Conservation (phyloP, 2,797 vertebrate species). For the Hirundo rustica region DNA sequence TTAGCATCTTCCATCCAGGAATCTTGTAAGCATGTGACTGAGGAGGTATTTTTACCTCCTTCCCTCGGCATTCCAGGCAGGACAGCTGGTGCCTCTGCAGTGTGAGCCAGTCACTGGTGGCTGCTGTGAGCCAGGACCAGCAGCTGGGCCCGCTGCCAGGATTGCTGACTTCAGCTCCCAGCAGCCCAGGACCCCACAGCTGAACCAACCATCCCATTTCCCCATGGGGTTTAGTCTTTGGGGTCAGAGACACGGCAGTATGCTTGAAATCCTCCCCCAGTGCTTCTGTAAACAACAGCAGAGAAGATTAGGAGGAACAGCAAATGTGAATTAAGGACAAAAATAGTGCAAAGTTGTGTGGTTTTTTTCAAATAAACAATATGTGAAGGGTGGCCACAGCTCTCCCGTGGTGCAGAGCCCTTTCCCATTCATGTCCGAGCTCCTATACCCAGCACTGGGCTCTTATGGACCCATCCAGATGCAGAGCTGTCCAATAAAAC, state of each 20-base stretch:
- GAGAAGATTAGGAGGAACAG: neutral
- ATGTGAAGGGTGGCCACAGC: neutral
- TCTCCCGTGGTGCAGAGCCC: neutral
- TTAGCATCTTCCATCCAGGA: neutral
- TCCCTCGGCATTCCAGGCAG: neutral
- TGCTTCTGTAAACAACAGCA: neutral
- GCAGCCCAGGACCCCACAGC: fast-evolving
- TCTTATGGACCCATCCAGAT: neutral
- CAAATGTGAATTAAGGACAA: neutral
- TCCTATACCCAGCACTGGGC: neutral
- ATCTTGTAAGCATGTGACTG: neutral
- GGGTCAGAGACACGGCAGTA: neutral
- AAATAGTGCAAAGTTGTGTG: neutral
- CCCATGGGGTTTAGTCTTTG: fast-evolving
- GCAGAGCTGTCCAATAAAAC: neutral
- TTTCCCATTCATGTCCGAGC: fast-evolving
- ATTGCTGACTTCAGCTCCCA: fast-evolving
- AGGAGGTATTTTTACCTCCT: neutral
- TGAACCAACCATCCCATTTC: neutral
- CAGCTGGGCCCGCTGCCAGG: fast-evolving
- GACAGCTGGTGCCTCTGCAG: neutral
- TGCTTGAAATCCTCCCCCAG: neutral
- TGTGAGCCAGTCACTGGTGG: neutral
- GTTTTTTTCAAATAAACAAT: neutral
- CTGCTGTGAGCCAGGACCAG: neutral